Evolutionary conservation across 64 coral and sea anemone species (phyloP).

Genomic region (Porites australiensis): DNA sequence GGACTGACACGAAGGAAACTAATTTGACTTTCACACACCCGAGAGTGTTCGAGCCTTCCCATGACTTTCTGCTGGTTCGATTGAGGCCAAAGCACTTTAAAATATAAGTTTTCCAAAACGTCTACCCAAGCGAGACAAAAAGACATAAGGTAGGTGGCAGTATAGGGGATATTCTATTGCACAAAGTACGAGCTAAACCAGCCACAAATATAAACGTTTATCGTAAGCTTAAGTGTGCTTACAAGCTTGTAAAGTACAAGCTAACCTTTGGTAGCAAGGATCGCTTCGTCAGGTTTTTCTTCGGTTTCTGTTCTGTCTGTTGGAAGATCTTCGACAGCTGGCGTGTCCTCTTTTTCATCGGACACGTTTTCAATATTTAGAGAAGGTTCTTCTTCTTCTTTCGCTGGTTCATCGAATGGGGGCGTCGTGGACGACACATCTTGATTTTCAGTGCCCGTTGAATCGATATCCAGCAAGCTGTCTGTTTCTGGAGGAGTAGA

Average conservation of each 20-base stretch:
- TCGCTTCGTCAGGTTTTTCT: constrained; percentile 43
- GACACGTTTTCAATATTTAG: constrained; percentile 43
- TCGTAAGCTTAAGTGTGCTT: neutral
- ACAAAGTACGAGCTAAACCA: neutral
- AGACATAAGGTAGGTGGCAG: neutral
- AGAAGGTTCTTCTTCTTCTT: constrained; percentile 51
- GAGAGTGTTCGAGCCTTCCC: neutral
- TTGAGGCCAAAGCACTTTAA: neutral
- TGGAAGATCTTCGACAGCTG: constrained; percentile 64
- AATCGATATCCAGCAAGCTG: constrained; percentile 26
- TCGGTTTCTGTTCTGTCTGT: constrained; percentile 46
- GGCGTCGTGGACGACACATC: constrained; percentile 72
- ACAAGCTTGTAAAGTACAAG: neutral
- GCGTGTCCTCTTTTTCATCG: constrained; percentile 63
- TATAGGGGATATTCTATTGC: neutral
- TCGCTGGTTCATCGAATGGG: constrained; percentile 33
- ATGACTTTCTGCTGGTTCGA: neutral
- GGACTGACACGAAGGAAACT: neutral
- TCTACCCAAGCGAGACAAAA: neutral
- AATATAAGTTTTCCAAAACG: neutral
- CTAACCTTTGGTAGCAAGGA: constrained; percentile 38
- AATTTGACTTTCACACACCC: neutral
- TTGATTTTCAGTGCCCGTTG: constrained; percentile 24
- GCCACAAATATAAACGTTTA: neutral
- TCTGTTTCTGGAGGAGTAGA: constrained; percentile 34